Conservation (phyloP, 2,113 vertebrate genomes). For the Mystacornis crossleyi region DNA sequence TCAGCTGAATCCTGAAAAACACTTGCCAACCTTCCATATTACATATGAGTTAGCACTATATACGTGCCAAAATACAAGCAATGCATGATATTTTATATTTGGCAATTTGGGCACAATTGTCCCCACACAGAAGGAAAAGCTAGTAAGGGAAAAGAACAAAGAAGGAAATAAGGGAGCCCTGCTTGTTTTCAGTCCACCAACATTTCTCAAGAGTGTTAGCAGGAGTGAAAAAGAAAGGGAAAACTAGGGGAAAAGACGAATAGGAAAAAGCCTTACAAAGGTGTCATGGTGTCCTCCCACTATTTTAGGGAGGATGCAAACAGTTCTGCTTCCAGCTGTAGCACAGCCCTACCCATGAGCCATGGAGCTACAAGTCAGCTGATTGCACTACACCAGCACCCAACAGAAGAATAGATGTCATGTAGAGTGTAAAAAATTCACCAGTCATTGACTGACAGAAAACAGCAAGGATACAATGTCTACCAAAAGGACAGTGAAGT, state of each 20-base stretch:
- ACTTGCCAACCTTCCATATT: not conserved
- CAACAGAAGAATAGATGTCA: not conserved
- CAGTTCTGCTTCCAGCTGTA: not conserved
- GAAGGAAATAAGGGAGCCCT: not conserved
- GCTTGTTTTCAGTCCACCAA: not conserved
- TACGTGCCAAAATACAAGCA: not conserved
- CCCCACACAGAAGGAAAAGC: not conserved
- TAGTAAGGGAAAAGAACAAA: not conserved
- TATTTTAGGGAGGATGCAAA: not conserved
- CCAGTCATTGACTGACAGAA: not conserved
- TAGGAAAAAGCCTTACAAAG: not conserved
- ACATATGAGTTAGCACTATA: not conserved
- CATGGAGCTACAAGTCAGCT: not conserved
- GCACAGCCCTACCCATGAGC: not conserved
- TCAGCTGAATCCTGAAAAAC: not conserved
- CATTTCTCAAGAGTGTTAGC: not conserved
- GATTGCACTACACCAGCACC: not conserved
- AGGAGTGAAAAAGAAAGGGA: not conserved
- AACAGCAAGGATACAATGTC: not conserved
- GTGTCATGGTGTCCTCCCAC: not conserved
- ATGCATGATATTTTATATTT: not conserved
- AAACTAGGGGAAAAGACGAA: not conserved
- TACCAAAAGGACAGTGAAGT: not conserved
- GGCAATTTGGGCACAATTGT: not conserved
- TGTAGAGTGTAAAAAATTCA: not conserved